Conservation (phyloP, 1,140 invertebrate species). For the Nixonia krombeini region DNA sequence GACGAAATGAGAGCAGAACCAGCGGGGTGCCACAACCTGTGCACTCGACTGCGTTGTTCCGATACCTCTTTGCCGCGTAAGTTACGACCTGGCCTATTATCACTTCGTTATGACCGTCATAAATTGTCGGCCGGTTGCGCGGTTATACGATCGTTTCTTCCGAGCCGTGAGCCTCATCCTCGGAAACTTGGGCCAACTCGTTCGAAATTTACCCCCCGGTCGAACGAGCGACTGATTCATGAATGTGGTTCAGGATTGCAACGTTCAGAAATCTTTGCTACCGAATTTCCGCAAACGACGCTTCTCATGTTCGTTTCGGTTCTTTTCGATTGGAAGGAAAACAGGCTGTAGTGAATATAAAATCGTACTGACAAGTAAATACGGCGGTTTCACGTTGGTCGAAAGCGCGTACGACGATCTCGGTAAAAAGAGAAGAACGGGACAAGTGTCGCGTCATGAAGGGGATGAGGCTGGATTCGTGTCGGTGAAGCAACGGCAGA, state of each 20-base stretch:
- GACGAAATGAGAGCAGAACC: conserved; percentile 56
- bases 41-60: no score
- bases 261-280: no score
- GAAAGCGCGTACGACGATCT: conserved; percentile 1
- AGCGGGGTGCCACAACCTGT: conserved; percentile 57
- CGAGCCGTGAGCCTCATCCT: conserved; percentile 23
- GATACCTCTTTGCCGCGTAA: conserved; percentile 47
- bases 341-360: no score
- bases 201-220: conserved; percentile 28
- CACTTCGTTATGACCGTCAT: conserved; percentile 61
- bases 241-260: conserved; percentile 20
- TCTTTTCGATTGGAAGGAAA: no score
- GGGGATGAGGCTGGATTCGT: conserved; percentile 37
- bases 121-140: conserved; percentile 54
- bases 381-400: neutral
- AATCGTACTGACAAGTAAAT: no score
- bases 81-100: conserved; percentile 64
- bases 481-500: conserved; percentile 31
- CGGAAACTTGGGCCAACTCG: conserved; percentile 36
- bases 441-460: conserved; percentile 22
- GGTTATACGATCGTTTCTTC: conserved; percentile 37
- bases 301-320: no score
- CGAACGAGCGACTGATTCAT: conserved; percentile 34
- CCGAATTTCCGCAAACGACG: no score
- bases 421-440: conserved; percentile 4